Evolutionary conservation across 2,888 invertebrate genomes (phyloP).

Genomic region (Diploptera punctata): DNA sequence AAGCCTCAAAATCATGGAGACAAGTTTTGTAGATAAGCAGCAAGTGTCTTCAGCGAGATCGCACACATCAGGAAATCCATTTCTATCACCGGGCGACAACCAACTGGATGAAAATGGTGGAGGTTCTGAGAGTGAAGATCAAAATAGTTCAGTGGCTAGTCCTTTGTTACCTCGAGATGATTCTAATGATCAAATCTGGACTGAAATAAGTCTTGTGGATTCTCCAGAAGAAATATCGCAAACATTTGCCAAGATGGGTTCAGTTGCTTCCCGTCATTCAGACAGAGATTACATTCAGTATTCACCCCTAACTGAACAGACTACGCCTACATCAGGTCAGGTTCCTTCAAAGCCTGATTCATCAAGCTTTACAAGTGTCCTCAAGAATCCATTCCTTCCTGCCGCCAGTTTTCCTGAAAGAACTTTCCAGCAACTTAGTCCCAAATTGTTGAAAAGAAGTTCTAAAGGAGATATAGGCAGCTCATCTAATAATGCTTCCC

Average conservation of each 20-base stretch:
- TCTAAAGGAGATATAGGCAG: not conserved
- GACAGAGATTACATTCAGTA: constrained; percentile 33
- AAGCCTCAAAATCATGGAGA: constrained; percentile 26
- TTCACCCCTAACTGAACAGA: constrained; percentile 21
- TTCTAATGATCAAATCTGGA: constrained; percentile 67
- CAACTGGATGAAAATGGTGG: not conserved
- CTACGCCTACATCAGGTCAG: not conserved
- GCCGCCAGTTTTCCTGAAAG: constrained; percentile 53
- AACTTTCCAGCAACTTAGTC: constrained; percentile 32
- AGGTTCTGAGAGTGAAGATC: not conserved
- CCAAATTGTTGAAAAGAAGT: constrained; percentile 18
- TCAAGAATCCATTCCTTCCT: constrained; percentile 74
- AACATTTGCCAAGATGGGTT: constrained; percentile 41
- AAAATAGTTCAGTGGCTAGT: constrained; percentile 44
- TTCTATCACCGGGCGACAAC: not conserved
- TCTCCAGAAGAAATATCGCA: constrained; percentile 51
- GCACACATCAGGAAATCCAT: not conserved
- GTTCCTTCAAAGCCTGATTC: constrained; percentile 5
- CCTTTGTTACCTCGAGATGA: constrained; percentile 49
- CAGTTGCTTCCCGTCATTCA: constrained; percentile 13
- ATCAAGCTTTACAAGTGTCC: constrained; percentile 43
- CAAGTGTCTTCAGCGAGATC: constrained; percentile 23
- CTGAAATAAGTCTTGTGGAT: constrained; percentile 73
- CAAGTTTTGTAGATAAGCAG: constrained; percentile 46
- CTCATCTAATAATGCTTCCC: not conserved